Conservation (phyloP, 2,113 vertebrate species). For the Beaufortia kweichowensis region DNA sequence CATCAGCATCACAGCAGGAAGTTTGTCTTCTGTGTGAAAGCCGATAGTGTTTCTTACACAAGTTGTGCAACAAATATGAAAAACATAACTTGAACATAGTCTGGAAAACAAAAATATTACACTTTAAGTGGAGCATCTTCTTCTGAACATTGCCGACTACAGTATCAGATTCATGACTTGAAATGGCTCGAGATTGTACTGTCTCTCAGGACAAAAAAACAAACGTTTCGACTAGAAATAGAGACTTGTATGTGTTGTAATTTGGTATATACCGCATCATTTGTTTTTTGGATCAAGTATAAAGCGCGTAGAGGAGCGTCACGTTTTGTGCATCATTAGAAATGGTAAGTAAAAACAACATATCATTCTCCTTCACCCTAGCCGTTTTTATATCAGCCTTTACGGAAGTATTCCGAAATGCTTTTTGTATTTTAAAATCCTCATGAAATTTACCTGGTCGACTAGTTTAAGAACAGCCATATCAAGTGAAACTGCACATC, state of each 20-base stretch:
- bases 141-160: not conserved
- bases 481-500: conserved; percentile 68
- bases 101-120: too few species aligned
- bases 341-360: not conserved
- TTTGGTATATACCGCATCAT: not conserved
- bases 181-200: not conserved
- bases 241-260: not conserved
- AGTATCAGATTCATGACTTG: not conserved
- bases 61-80: not conserved
- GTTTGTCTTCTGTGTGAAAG: not conserved
- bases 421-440: conserved; percentile 51
- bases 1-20: conserved; percentile 35
- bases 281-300: not conserved
- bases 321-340: not conserved
- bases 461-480: conserved; percentile 81
- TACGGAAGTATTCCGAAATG: not conserved
- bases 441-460: conserved; percentile 70
- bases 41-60: not conserved
- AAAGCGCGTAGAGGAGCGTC: not conserved
- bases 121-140: too few species aligned
- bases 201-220: not conserved
- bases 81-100: not conserved
- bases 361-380: too few species aligned
- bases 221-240: not conserved
- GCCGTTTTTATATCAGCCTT: not conserved